Percentiles rank a stretch among this genome's conserved stretches.
These are phyloP conservation scores for Meda fulgida DNA, from an alignment of 2,797 vertebrate genomes.

Conservation along the genomic window DNA sequence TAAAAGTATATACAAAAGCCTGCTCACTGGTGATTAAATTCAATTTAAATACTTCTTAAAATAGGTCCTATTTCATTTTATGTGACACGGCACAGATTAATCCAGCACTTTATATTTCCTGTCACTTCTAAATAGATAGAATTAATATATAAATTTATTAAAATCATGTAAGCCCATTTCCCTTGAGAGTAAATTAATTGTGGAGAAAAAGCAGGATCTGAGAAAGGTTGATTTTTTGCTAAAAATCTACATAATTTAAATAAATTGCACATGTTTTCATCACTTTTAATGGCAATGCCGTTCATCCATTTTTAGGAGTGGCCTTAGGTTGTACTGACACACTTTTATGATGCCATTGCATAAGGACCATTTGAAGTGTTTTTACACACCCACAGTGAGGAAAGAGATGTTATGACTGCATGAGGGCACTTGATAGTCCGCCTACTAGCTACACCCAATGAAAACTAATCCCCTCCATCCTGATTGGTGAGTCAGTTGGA, in stretches of 20 bases:
- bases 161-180: background rate
- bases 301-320: background rate
- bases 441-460: conserved; percentile 42
- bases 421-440: conserved; percentile 45
- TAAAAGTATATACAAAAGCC: no score
- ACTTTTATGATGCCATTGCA: conserved; percentile 12
- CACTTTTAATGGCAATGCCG: background rate
- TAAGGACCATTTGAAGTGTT: conserved; percentile 2
- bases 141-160: background rate
- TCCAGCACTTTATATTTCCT: no score
- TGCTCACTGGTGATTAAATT: background rate
- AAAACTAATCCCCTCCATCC: conserved; percentile 51
- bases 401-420: conserved; percentile 18
- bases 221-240: background rate
- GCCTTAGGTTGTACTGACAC: background rate
- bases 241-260: background rate
- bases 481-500: conserved; percentile 60
- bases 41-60: background rate
- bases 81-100: background rate
- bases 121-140: background rate
- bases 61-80: background rate
- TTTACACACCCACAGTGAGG: conserved; percentile 18
- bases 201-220: background rate
- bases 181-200: background rate
- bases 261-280: background rate